Evolutionary conservation across 2,888 invertebrate genomes (phyloP).

Genomic region (Scaptomyza parva): DNA sequence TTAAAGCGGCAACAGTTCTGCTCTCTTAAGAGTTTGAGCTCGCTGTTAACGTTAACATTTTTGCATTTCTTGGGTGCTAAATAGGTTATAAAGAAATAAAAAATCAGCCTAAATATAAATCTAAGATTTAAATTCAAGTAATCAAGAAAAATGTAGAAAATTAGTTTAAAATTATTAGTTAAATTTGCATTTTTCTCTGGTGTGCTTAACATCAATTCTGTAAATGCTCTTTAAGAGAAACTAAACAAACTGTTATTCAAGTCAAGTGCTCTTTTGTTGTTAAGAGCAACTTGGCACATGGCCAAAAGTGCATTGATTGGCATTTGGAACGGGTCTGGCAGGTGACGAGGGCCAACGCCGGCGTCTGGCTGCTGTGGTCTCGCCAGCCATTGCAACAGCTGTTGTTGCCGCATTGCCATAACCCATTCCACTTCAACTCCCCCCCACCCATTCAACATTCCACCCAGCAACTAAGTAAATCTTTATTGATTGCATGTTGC

Average conservation of each 20-base stretch:
- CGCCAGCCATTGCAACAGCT: conserved; percentile 71
- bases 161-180: not conserved
- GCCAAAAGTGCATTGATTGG: conserved; percentile 81
- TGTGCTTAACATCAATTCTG: conserved; percentile 8
- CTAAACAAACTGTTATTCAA: not conserved
- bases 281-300: conserved; percentile 82
- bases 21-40: conserved; percentile 50
- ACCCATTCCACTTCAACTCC: conserved; percentile 7
- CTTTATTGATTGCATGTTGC: conserved; percentile 77
- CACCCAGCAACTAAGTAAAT: conserved; percentile 54
- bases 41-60: conserved; percentile 46
- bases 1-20: conserved; percentile 3
- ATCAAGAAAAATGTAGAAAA: not conserved
- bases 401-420: conserved; percentile 70
- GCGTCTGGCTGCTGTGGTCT: conserved; percentile 75
- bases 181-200: not conserved
- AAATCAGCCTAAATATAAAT: conserved; percentile 1
- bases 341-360: conserved; percentile 61
- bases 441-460: conserved; percentile 4
- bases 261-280: conserved; percentile 15
- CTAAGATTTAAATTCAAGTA: not conserved
- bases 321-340: conserved; percentile 51
- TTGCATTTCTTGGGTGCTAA: not conserved
- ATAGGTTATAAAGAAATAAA: not conserved
- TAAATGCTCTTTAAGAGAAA: conserved; percentile 33